Base-by-base conservation (phyloP, 2,888 invertebrate genomes). In the Gymnosoma rotundatum region DNA sequence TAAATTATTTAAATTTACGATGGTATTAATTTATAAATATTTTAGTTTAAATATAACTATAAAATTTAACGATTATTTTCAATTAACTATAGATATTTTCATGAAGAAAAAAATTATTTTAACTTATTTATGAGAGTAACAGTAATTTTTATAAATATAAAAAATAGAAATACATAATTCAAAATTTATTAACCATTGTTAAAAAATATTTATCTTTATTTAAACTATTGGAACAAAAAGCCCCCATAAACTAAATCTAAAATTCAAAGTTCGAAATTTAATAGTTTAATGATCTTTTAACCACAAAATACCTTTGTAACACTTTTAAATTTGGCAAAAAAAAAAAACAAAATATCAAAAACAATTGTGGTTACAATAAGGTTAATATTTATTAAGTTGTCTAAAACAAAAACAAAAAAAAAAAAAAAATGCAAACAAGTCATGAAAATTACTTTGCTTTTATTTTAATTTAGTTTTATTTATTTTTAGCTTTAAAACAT, bases 331-430 rank as follows among this genome's bases (percentile, higher is more conserved):
- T 67, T 67, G 6, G 58, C 60, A 20, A 60, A 60, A 21, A 20
- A 74, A 54, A 25, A 63, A 50, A 14, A 25, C 64, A 45, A 66
- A 64, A 42, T 0, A 2, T 42, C 12, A 32, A 21, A 56, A 66
- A 80, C 60, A 69, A 69, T 63, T 75, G 81, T 32, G 70, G 75
- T 81, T 75, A 75, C 69, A 75, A 70, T 74, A 79, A 79, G 74
- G 74, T 83, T 83, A 70, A 83, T 75, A 79, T 79, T 79, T 83
- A 83, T 83, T 83, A 83, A 83, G 79, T 83, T 83, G 83, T 79
- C 83, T 83, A 63, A 83, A 83, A 52, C 20, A 20, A 61, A 63
- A 52, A 14, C 2, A 36, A 45, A 54, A 54, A 52, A 56, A 54
- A 14, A 7, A 36, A 45, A 54, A 54, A 60, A 45, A 18, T 67